Conservation (phyloP, 2,113 vertebrate species). For the Colinus virginianus region DNA sequence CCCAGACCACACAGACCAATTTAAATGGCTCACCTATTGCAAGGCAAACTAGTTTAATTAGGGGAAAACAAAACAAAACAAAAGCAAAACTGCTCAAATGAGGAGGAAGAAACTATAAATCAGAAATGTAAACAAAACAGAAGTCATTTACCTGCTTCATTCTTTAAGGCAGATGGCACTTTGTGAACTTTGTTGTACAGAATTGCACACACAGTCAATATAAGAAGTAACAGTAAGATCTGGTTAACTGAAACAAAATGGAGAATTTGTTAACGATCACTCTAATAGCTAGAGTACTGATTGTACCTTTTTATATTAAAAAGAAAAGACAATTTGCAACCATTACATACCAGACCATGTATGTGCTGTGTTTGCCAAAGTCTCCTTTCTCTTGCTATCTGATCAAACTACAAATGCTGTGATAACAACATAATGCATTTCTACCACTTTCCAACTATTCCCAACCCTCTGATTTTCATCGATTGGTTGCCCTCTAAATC, state of each 20-base stretch:
- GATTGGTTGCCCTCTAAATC: background rate
- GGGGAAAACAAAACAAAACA: background rate
- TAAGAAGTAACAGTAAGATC: slow-evolving; percentile 86
- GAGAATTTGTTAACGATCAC: background rate
- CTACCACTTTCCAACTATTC: background rate
- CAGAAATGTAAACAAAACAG: background rate
- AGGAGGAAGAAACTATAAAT: background rate
- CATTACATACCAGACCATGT: background rate
- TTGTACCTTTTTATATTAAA: background rate
- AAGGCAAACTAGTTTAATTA: background rate
- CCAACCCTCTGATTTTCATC: background rate
- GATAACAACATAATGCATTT: background rate
- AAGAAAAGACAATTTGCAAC: background rate
- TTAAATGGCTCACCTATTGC: background rate
- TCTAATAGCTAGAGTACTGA: background rate
- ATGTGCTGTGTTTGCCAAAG: background rate
- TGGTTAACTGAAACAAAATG: slow-evolving; percentile 84
- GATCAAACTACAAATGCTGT: background rate
- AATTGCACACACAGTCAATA: slow-evolving; percentile 86
- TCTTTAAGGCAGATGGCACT: slow-evolving; percentile 46
- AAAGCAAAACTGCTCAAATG: background rate
- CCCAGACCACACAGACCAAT: background rate
- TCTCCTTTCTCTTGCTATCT: background rate
- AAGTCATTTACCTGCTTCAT: slow-evolving; percentile 75
- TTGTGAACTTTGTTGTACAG: slow-evolving; percentile 87